Evolutionary conservation across 2,113 vertebrate genomes (phyloP).

Genomic region (Coturnix japonica): DNA sequence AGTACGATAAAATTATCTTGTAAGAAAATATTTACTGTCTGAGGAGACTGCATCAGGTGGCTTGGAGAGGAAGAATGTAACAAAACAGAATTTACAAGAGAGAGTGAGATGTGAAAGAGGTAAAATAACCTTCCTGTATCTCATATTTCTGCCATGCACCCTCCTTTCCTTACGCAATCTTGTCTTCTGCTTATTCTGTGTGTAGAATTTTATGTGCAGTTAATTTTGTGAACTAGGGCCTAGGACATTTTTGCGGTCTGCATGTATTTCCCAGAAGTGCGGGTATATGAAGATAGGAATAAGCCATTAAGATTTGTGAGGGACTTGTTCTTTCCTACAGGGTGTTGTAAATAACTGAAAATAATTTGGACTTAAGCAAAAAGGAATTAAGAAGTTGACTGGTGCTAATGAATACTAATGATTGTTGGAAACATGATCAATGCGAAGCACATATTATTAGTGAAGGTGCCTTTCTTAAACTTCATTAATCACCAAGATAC

Average conservation of each 20-base stretch:
- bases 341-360: constrained; percentile 69
- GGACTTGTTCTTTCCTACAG: constrained; percentile 59
- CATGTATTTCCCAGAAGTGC: constrained; percentile 53
- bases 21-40: background rate
- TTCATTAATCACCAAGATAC: constrained; percentile 70
- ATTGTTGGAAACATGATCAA: constrained; percentile 68
- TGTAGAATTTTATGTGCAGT: background rate
- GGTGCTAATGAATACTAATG: constrained; percentile 73
- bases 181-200: background rate
- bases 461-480: constrained; percentile 69
- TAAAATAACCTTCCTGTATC: background rate
- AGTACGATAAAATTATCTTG: background rate
- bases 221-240: constrained; percentile 9
- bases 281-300: constrained; percentile 47
- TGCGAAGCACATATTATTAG: constrained; percentile 63
- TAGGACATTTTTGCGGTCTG: constrained; percentile 14
- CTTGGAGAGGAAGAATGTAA: background rate
- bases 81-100: background rate
- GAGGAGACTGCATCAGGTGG: background rate
- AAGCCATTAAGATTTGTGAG: constrained; percentile 54
- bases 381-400: constrained; percentile 70
- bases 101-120: background rate
- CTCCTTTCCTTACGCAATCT: background rate
- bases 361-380: constrained; percentile 71
- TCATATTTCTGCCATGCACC: background rate